Percentiles rank a stretch among this genome's conserved stretches.
Conservation (phyloP, 2,888 invertebrate species). For the Deilephila elpenor region DNA sequence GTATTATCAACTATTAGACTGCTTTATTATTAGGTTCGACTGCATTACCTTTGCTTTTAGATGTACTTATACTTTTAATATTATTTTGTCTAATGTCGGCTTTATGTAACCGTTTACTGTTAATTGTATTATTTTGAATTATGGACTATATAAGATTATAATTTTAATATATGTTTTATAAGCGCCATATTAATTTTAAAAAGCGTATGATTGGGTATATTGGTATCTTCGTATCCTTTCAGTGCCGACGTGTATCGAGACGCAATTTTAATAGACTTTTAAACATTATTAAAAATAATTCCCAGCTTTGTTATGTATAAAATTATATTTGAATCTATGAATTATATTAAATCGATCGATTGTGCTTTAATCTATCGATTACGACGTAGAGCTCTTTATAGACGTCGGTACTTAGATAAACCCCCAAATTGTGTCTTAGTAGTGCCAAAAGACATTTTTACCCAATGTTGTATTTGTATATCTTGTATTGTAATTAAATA, state of each 20-base stretch:
- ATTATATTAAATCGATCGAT: conserved; percentile 8
- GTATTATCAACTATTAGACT: conserved; percentile 46
- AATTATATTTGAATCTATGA: neutral
- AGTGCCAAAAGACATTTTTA: conserved; percentile 66
- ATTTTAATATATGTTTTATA: conserved; percentile 23
- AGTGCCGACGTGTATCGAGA: conserved; percentile 15
- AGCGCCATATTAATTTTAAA: conserved; percentile 36
- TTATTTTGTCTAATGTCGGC: conserved; percentile 19
- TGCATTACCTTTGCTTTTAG: conserved; percentile 52
- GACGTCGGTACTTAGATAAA: conserved; percentile 22
- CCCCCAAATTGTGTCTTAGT: conserved; percentile 65
- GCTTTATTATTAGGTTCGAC: conserved; percentile 50
- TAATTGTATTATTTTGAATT: conserved; percentile 24
- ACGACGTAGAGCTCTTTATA: neutral
- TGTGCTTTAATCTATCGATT: conserved; percentile 1
- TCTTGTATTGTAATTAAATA: conserved; percentile 44
- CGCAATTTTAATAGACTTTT: neutral
- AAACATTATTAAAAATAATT: neutral
- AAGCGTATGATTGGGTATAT: conserved; percentile 27
- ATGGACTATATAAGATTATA: conserved; percentile 18
- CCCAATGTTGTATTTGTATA: conserved; percentile 50
- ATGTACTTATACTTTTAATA: conserved; percentile 33
- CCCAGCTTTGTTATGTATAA: neutral
- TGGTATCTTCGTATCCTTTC: neutral
- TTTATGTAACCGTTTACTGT: conserved; percentile 10